A percentile compares a stretch with the other conserved stretches of the same genome.
These are phyloP conservation scores for Leptinotarsa peninsularis DNA, from an alignment of 2,888 invertebrate species.

Conservation along the genomic window DNA sequence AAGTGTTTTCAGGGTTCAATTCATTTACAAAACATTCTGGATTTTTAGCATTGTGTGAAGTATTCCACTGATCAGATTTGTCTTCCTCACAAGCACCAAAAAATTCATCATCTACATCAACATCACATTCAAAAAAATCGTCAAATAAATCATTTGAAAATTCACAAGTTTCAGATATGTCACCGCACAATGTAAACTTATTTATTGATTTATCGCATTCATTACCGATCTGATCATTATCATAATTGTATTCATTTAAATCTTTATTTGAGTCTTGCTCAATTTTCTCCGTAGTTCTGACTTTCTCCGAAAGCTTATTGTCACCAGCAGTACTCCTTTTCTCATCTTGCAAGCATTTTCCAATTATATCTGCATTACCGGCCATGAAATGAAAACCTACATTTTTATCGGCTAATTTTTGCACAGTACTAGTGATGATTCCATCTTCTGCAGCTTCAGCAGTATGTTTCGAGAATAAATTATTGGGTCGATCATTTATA, in stretches of 20 bases:
- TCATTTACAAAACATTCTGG: neutral
- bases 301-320: neutral
- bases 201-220: neutral
- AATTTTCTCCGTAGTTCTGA: neutral
- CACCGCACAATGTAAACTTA: neutral
- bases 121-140: too few species aligned
- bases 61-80: neutral
- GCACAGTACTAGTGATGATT: neutral
- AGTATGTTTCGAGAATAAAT: neutral
- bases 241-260: neutral
- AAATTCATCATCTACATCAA: neutral
- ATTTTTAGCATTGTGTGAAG: neutral
- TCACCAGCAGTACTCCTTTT: neutral
- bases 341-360: neutral
- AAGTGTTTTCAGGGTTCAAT: neutral
- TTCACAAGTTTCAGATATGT: neutral
- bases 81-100: neutral
- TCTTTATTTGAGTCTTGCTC: neutral
- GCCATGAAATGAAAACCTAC: slow-evolving; percentile 19
- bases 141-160: neutral
- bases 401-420: slow-evolving; percentile 9
- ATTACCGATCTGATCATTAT: neutral
- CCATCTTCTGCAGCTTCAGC: neutral
- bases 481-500: neutral
- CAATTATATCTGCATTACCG: slow-evolving; percentile 14